Evolutionary conservation across 1,140 invertebrate genomes (phyloP).

Genomic region (Panulirus ornatus): DNA sequence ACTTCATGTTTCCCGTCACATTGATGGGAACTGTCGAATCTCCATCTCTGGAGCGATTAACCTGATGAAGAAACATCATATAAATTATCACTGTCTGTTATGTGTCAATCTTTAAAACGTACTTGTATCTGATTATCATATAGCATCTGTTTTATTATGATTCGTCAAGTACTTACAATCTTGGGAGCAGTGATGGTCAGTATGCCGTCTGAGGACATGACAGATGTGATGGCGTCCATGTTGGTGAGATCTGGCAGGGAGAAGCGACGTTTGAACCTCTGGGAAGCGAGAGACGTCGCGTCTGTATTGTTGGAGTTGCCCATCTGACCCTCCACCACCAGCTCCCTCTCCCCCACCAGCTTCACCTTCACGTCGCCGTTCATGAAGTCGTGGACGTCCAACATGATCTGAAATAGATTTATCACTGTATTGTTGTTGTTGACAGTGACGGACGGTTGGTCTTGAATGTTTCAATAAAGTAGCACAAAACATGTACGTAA

Average conservation of each 20-base stretch:
- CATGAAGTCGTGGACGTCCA: conserved; percentile 50
- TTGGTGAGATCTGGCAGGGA: conserved; percentile 21
- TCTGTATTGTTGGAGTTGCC: neutral
- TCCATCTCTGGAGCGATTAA: neutral
- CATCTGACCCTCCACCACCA: conserved; percentile 50
- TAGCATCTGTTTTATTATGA: too few species aligned
- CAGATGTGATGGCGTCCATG: conserved; percentile 56
- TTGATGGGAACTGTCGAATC: neutral
- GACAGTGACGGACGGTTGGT: neutral
- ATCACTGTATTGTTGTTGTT: neutral
- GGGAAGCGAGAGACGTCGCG: neutral
- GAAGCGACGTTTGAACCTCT: conserved; percentile 36
- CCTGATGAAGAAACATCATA: too few species aligned
- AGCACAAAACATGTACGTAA: neutral
- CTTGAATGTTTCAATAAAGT: neutral
- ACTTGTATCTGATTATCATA: too few species aligned
- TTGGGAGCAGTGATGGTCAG: conserved; percentile 51
- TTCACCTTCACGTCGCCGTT: conserved; percentile 56
- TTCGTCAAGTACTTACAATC: conserved; percentile 30
- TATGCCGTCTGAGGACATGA: conserved; percentile 53
- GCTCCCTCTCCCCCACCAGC: conserved; percentile 34
- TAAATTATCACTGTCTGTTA: too few species aligned
- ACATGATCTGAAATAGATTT: conserved; percentile 23
- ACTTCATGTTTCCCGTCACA: neutral
- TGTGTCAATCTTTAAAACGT: too few species aligned